phyloP scores from a whole-genome alignment of 2,888 invertebrate species.

The Quadroppia sp. region DNA sequence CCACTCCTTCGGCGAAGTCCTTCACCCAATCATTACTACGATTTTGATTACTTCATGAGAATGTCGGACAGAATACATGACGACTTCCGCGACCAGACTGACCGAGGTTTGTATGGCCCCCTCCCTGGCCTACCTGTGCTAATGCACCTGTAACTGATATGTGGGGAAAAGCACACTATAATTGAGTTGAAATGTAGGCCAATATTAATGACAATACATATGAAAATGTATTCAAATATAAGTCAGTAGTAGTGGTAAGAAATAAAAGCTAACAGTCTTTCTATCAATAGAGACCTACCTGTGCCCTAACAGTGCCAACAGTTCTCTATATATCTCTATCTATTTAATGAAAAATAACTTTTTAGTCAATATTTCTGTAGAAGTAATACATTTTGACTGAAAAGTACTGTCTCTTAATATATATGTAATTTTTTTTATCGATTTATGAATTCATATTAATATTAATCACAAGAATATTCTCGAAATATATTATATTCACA shows the following conservation, averaged over 20 bases:
- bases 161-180: background rate
- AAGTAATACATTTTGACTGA: background rate
- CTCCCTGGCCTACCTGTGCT: background rate
- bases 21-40: constrained; percentile 31
- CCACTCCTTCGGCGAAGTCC: background rate
- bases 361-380: background rate
- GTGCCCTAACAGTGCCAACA: background rate
- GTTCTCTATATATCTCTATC: background rate
- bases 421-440: background rate
- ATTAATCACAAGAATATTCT: no score
- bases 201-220: background rate
- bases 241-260: background rate
- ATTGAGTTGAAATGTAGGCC: background rate
- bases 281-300: background rate
- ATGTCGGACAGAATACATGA: constrained; percentile 41
- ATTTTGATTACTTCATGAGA: constrained; percentile 41
- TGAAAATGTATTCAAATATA: background rate
- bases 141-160: no score
- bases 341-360: background rate
- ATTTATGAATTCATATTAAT: no score
- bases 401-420: background rate
- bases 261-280: no score
- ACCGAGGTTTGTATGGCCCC: constrained; percentile 36
- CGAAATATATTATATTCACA: no score
- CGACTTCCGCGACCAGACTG: constrained; percentile 38